Conservation (phyloP, 2,113 vertebrate species). For the Leiothrix lutea region DNA sequence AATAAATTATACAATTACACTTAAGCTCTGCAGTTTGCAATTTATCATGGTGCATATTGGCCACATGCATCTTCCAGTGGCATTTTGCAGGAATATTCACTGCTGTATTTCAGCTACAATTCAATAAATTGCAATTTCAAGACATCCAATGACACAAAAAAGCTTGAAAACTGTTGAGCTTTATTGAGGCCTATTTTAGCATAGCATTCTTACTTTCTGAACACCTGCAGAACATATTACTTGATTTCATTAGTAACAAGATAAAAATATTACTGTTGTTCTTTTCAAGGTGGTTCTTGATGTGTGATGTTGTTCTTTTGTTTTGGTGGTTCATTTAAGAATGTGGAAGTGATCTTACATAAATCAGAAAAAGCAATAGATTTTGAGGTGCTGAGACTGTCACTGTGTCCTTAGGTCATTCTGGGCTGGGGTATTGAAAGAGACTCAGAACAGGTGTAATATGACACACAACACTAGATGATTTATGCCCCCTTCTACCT, state of each 20-base stretch:
- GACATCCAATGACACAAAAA: neutral
- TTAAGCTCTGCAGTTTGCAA: neutral
- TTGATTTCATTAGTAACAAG: neutral
- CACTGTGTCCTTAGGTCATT: neutral
- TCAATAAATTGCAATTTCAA: neutral
- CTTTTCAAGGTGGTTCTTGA: neutral
- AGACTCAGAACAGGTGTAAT: neutral
- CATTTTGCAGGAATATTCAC: neutral
- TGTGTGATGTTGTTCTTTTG: neutral
- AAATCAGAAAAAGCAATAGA: neutral
- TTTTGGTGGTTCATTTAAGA: neutral
- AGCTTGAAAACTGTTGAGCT: neutral
- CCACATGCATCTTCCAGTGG: neutral
- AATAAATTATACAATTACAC: neutral
- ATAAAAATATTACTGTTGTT: neutral
- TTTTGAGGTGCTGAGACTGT: neutral
- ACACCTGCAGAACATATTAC: neutral
- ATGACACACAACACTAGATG: neutral
- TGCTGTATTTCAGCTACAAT: neutral
- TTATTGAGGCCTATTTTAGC: neutral
- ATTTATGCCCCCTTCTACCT: neutral
- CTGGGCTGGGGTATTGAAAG: neutral
- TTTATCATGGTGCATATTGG: neutral
- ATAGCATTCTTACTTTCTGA: neutral
- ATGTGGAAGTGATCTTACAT: neutral